phyloP scores from a whole-genome alignment of 2,888 invertebrate species.

The Mimas tiliae region DNA sequence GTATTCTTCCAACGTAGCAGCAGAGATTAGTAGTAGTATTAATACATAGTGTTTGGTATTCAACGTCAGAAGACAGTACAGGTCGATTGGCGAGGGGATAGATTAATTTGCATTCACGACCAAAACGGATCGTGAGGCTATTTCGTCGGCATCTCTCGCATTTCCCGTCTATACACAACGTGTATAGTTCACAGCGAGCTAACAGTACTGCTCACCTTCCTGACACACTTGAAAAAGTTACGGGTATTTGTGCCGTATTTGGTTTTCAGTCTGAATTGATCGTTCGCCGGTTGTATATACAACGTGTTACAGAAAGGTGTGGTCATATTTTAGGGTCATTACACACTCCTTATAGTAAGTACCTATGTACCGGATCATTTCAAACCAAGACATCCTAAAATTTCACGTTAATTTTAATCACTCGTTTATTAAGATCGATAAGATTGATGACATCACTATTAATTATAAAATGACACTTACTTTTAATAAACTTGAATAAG shows the following conservation, averaged over 20 bases:
- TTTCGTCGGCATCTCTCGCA: slow-evolving; percentile 68
- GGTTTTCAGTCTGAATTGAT: neutral
- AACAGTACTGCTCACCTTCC: slow-evolving; percentile 35
- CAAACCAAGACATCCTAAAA: too few species aligned
- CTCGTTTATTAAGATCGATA: too few species aligned
- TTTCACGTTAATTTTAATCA: too few species aligned
- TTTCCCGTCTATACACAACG: slow-evolving; percentile 64
- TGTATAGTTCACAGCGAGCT: slow-evolving; percentile 37
- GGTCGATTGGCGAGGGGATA: slow-evolving; percentile 53
- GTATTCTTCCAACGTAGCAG: slow-evolving; percentile 42
- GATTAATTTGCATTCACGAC: slow-evolving; percentile 80
- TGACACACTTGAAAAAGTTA: slow-evolving; percentile 1
- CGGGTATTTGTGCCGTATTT: neutral
- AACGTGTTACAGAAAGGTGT: too few species aligned
- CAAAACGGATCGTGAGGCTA: slow-evolving; percentile 76
- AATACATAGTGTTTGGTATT: slow-evolving; percentile 59
- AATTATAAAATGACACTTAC: too few species aligned
- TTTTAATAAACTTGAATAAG: too few species aligned
- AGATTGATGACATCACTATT: too few species aligned
- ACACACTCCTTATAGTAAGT: too few species aligned
- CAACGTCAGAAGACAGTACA: slow-evolving; percentile 57
- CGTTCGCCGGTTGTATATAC: neutral
- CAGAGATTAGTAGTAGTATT: slow-evolving; percentile 49
- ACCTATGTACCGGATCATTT: too few species aligned
- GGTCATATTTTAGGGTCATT: too few species aligned